These are phyloP conservation scores for Phyllostomus hastatus DNA, from an alignment of 2,113 vertebrate genomes.

Conservation along the genomic window DNA sequence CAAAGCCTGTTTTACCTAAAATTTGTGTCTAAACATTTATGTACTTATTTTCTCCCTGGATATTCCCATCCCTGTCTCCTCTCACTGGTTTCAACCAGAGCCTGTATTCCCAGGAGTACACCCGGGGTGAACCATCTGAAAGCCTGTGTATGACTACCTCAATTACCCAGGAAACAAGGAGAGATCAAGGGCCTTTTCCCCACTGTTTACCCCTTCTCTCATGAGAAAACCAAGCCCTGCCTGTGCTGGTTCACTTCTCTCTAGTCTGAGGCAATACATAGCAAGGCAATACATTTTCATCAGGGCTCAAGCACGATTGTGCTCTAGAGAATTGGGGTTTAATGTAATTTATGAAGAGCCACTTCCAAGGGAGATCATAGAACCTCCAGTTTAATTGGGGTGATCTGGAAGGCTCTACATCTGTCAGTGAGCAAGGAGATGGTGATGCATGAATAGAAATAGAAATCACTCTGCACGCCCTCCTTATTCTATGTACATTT, in stretches of 20 bases:
- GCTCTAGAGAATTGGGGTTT: slow-evolving; percentile 57
- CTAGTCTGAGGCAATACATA: not conserved
- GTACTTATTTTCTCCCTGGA: slow-evolving; percentile 37
- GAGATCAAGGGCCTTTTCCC: not conserved
- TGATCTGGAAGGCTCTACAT: slow-evolving; percentile 53
- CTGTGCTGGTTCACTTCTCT: not conserved
- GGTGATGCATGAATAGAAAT: slow-evolving; percentile 63
- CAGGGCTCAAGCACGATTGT: not conserved
- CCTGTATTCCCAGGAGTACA: slow-evolving; percentile 52
- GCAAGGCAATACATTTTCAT: slow-evolving; percentile 35
- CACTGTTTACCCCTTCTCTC: not conserved
- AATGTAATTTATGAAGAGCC: slow-evolving; percentile 61
- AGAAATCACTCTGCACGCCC: slow-evolving; percentile 19
- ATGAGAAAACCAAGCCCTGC: slow-evolving; percentile 54
- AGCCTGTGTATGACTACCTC: slow-evolving; percentile 52
- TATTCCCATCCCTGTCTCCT: slow-evolving; percentile 51
- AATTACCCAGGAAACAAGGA: slow-evolving; percentile 28
- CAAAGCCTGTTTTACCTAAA: slow-evolving; percentile 64
- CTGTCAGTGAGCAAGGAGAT: slow-evolving; percentile 37
- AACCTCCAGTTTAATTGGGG: slow-evolving; percentile 64
- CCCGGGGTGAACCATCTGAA: slow-evolving; percentile 57
- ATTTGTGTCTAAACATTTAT: slow-evolving; percentile 50
- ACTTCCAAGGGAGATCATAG: slow-evolving; percentile 60
- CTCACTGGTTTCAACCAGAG: slow-evolving; percentile 27
- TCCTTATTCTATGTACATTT: slow-evolving; percentile 2